phyloP scores from a whole-genome alignment of 2,797 vertebrate genomes.

The Ficedula albicollis region DNA sequence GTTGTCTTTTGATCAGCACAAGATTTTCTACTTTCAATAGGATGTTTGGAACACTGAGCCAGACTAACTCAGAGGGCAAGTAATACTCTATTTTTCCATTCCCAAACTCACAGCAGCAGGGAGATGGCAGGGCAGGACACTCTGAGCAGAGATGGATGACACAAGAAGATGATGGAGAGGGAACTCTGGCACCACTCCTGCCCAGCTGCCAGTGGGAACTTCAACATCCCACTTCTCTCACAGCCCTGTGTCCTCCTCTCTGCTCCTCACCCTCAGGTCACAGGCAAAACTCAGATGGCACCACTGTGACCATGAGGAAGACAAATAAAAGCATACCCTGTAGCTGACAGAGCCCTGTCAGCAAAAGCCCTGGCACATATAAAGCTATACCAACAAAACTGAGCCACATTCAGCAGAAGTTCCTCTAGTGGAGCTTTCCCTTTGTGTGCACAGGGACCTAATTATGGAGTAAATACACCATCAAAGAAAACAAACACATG shows the following conservation, averaged over 20 bases:
- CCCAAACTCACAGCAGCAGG: background rate
- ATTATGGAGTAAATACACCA: background rate
- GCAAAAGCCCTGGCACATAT: background rate
- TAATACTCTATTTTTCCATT: background rate
- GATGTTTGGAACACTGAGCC: background rate
- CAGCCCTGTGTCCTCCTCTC: background rate
- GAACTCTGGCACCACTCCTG: background rate
- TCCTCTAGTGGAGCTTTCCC: background rate
- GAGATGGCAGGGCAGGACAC: background rate
- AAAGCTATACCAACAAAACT: slow-evolving; percentile 13
- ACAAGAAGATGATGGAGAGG: accelerated
- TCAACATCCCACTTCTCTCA: background rate
- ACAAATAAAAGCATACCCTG: background rate
- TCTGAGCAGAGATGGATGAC: accelerated
- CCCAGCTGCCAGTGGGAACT: background rate
- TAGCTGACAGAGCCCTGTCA: background rate
- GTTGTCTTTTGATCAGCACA: background rate
- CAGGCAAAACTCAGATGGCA: background rate
- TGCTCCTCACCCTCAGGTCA: background rate
- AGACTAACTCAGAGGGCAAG: background rate
- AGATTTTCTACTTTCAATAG: background rate
- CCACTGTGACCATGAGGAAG: background rate
- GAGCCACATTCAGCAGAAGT: background rate
- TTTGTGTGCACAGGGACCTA: background rate
- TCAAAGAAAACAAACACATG: background rate